Conservation (phyloP, 2,113 vertebrate species). For the Protobothrops flavoviridis region DNA sequence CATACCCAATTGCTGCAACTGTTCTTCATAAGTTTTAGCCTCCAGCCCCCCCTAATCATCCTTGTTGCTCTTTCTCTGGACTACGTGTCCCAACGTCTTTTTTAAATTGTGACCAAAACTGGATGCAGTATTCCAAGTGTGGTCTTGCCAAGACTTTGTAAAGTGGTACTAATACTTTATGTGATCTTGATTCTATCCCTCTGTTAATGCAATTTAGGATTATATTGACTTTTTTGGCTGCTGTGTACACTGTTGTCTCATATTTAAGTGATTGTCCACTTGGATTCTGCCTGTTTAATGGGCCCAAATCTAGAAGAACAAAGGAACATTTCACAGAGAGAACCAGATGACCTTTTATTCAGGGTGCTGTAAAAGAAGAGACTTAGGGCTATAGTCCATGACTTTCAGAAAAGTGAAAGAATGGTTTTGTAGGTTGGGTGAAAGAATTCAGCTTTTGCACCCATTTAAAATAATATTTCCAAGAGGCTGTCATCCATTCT, state of each 20-base stretch:
- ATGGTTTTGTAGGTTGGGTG: not conserved
- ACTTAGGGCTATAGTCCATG: too few species aligned
- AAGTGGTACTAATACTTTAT: not conserved
- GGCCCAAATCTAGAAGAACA: not conserved
- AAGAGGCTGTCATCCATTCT: too few species aligned
- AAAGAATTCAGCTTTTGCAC: not conserved
- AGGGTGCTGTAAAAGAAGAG: not conserved
- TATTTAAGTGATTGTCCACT: not conserved
- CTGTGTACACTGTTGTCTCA: not conserved
- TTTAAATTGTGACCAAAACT: not conserved
- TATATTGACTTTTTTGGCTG: not conserved
- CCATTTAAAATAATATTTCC: not conserved
- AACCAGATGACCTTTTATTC: not conserved
- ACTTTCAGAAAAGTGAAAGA: not conserved
- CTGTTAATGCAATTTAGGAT: not conserved
- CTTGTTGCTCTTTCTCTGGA: not conserved
- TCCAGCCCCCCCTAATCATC: not conserved
- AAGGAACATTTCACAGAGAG: not conserved
- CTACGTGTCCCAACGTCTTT: not conserved
- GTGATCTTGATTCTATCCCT: not conserved
- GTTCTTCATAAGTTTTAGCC: not conserved
- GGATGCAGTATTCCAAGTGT: not conserved
- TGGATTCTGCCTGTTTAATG: not conserved
- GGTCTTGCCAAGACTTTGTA: not conserved
- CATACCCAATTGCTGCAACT: not conserved